Base-by-base conservation (phyloP, 1,140 invertebrate genomes). In the Pachyrhynchus sulphureomaculatus region DNA sequence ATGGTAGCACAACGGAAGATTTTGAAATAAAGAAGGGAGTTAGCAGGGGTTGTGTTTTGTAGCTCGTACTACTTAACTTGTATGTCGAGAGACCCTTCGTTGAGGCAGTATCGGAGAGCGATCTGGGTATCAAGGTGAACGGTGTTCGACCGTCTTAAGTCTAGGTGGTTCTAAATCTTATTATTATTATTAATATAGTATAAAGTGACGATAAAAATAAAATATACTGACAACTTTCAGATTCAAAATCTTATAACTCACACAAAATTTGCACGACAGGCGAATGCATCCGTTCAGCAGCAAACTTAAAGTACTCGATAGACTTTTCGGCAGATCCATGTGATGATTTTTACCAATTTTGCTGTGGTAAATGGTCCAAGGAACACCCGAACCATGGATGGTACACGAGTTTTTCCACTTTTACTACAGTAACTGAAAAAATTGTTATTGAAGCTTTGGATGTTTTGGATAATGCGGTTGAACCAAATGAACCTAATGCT, bases 301-400 rank as follows among this genome's bases (percentile, higher is more conserved):
- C 84, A 1, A 85, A 83, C 73, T 77, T 86, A 18, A 76, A 81
- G 0, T 74, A 84, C 10, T 83, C 84, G 1, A 83, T 87, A 78
- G 82, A 87, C 68, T 70, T 69, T 58, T 77, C 73, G 47, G 82
- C 76, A 34, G 75, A 86, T 75, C 85, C 85, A 51, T 87, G 85
- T 58, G 78, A 85, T n/a, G 82, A 87, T 74, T 87, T 86, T 72
- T 85, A 86, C 68, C 67, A 82, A 74, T 86, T 83, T 57, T 80
- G 79, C 1, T 90, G 88, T 65, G 88, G 88, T 4, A 83, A 83
- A 53, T 90, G 88, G 88, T 77, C 81, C 0, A 71, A 83, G 23
- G 83, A 88, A 37, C 88, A 89, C 74, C 86, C 86, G 0, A 81
- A 83, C 2, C 84, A 88, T 70, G 85, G 86, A 41, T 89, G 88